Evolutionary conservation across 1,140 invertebrate genomes (phyloP), one percentile per base, ranked within the genome.

Genomic region (Probaryconus sp.): DNA sequence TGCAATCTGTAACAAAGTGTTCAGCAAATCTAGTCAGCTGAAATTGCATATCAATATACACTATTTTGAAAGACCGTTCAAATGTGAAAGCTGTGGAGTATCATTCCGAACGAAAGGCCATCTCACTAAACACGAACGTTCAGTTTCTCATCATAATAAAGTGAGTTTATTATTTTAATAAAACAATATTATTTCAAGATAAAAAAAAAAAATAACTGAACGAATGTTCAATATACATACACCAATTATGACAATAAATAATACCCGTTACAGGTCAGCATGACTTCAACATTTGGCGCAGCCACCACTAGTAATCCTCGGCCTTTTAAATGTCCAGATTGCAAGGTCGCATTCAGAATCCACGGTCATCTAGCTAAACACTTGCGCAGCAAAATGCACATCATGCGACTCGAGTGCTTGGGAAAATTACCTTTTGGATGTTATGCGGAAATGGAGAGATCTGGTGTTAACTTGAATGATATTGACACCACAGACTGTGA

Each of bases 301-400:
- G 93, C 94, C 0, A 95, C 93, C 0, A 92, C 93, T 0, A 94
- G 94, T 50, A 97, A 98, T 89, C 97, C 97, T 9, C 90, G 97
- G 38, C 96, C 97, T 3, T 98, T 97, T 80, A 96, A 97, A 80
- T 99, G 97, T 88, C 92, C 92, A 3, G 96, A 98, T 80, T 99
- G 98, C 85, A 96, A 96, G 83, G 95, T 97, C 61, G 96, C 96
- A 0, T 99, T 99, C 84, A 91, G 97, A 67, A 98, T 98, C 80
- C 96, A 98, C 80, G 97, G 96, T 0, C 97, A 98, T 87, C 88
- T 99, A 73, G 96, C 97, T 0, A 98, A 98, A 88, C 98, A 99
- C 90, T 89, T 99, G 30, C 91, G 97, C 28, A 98, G 96, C 20
- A 98, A 98, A 89, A 95, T 96, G 91, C 98, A 99, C 82, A 97